Percentiles rank a stretch among this genome's conserved stretches.
Evolutionary conservation across 2,113 vertebrate species (phyloP).

Genomic region (Ptilonorhynchus violaceus): DNA sequence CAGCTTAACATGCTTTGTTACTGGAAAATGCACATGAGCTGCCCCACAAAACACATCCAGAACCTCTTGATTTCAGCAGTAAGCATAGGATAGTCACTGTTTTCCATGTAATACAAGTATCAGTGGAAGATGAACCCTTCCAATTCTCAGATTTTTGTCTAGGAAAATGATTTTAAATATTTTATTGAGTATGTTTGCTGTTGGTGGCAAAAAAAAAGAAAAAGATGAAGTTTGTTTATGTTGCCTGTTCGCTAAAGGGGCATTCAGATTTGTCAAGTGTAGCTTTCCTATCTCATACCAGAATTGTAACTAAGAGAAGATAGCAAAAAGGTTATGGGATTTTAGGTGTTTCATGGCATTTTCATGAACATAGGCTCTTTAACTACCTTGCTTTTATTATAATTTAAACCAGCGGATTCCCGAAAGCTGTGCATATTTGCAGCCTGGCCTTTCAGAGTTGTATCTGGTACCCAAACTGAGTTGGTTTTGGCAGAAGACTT

Average conservation of each 20-base stretch:
- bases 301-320: background rate
- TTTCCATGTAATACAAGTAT: background rate
- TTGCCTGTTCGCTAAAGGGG: background rate
- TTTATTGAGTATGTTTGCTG: background rate
- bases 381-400: background rate
- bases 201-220: background rate
- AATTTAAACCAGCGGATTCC: background rate
- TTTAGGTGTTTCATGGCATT: background rate
- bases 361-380: background rate
- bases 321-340: background rate
- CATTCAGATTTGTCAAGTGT: background rate
- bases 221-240: background rate
- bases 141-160: background rate
- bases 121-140: background rate
- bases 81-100: background rate
- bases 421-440: background rate
- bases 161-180: background rate
- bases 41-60: background rate
- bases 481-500: background rate
- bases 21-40: background rate
- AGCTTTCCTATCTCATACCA: background rate
- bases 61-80: background rate
- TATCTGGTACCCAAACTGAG: background rate
- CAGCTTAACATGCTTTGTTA: background rate
- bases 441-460: background rate